Conservation (phyloP, 2,888 invertebrate genomes). For the Boloria euphrosyne region DNA sequence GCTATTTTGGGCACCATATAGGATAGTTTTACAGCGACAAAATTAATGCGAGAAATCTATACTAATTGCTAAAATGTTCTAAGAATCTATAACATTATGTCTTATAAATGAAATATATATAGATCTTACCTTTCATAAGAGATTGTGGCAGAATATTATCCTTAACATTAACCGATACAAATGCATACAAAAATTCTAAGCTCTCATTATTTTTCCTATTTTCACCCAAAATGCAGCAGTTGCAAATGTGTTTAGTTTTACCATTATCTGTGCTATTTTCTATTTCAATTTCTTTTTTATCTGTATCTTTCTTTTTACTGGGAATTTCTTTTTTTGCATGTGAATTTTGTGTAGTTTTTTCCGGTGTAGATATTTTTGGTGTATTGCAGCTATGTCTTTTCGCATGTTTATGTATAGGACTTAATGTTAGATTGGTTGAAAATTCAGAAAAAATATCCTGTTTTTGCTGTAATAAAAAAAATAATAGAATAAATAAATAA, state of each 20-base stretch:
- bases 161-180: slow-evolving; percentile 68
- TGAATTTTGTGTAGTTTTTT: not conserved
- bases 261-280: slow-evolving; percentile 30
- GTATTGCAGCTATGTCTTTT: slow-evolving; percentile 58
- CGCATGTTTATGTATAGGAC: slow-evolving; percentile 38
- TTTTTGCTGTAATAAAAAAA: slow-evolving; percentile 61
- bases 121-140: slow-evolving; percentile 66
- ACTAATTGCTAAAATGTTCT: too few species aligned
- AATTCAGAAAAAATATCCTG: slow-evolving; percentile 69
- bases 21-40: too few species aligned
- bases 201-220: slow-evolving; percentile 44
- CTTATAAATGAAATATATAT: not conserved
- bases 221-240: slow-evolving; percentile 51
- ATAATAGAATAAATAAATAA: not conserved
- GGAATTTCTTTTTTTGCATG: not conserved
- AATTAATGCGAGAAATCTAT: too few species aligned
- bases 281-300: not conserved
- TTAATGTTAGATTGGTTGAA: slow-evolving; percentile 53
- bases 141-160: slow-evolving; percentile 65
- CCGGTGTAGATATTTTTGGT: slow-evolving; percentile 43
- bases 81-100: too few species aligned
- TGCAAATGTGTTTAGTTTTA: slow-evolving; percentile 46
- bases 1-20: too few species aligned
- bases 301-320: slow-evolving; percentile 1
- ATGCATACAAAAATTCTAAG: slow-evolving; percentile 69